Evolutionary conservation across 2,888 invertebrate species (phyloP).

Genomic region (Trissolcus brochymenae): DNA sequence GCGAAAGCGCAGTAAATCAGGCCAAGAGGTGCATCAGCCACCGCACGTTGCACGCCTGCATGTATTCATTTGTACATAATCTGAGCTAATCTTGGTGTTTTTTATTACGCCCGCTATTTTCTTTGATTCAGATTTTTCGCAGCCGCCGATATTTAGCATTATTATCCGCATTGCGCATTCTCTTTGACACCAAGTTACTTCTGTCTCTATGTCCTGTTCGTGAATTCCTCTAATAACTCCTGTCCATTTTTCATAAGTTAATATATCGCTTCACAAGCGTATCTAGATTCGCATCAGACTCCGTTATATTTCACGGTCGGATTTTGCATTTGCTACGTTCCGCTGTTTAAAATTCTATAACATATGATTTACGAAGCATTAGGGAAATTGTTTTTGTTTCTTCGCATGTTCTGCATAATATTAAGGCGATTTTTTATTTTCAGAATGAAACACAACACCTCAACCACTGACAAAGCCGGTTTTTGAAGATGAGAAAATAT

Average conservation of each 20-base stretch:
- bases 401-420: slow-evolving; percentile 46
- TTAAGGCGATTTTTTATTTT: slow-evolving; percentile 31
- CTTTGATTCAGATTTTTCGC: slow-evolving; percentile 2
- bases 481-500: neutral
- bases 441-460: slow-evolving; percentile 31
- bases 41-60: slow-evolving; percentile 34
- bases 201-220: neutral
- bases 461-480: slow-evolving; percentile 4
- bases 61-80: slow-evolving; percentile 35
- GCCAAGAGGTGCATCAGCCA: slow-evolving; percentile 51
- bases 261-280: slow-evolving; percentile 15
- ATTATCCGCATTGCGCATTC: slow-evolving; percentile 8
- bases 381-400: slow-evolving; percentile 55
- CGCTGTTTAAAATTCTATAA: slow-evolving; percentile 49
- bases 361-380: slow-evolving; percentile 54
- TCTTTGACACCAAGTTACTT: slow-evolving; percentile 5
- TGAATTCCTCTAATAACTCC: slow-evolving; percentile 23
- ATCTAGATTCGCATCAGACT: slow-evolving; percentile 20
- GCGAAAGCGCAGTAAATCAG: slow-evolving; percentile 50
- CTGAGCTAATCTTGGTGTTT: slow-evolving; percentile 32
- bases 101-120: slow-evolving; percentile 5
- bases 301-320: slow-evolving; percentile 29
- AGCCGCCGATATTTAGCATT: neutral
- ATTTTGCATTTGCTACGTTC: slow-evolving; percentile 27
- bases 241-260: slow-evolving; percentile 34